Evolutionary conservation across 1,140 invertebrate species (phyloP), one percentile per base, ranked within the genome.

Genomic region (Oppia nitens): DNA sequence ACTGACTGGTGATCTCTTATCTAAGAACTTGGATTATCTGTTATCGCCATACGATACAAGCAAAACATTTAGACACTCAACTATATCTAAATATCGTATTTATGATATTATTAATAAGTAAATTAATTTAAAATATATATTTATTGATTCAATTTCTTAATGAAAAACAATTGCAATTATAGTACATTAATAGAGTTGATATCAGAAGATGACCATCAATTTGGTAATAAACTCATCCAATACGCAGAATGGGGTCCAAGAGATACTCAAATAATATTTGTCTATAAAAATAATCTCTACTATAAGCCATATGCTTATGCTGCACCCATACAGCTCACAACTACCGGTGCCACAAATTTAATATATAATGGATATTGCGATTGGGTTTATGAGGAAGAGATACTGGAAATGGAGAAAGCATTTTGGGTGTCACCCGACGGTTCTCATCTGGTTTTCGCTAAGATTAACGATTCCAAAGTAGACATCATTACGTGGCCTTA

Each of bases 351-450:
- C 0, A 52, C 60, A 21, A 58, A 63, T 17, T 57, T 64, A 17
- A 68, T 74, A 50, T 73, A 68, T 60, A 75, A 74, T 63, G 73
- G 73, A 9, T 62, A 74, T 26, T 70, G 71, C 20, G 72, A 74
- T 63, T 74, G 72, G 73, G 57, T 55, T 56, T 60, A 66, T 67
- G 21, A 67, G 71, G 72, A 72, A 60, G 72, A 75, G 58, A 66
- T 74, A 26, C 60, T 74, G 11, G 58, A 59, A 6, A 60, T 63
- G 45, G 68, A 71, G 53, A 63, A 69, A 40, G 72, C 72, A 6
- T 21, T 73, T 9, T 73, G 71, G 71, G 72, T 71, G 66, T 70
- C 71, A 6, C 64, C 67, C 6, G 25, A 51, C 21, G 71, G 68
- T 6, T 60, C 58, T 1, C 65, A 65, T 51, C 50, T 74, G 4